Percentiles rank a stretch among this genome's conserved stretches.
Evolutionary conservation across 1,140 invertebrate genomes (phyloP).

Genomic region (Drosophila jambulina): DNA sequence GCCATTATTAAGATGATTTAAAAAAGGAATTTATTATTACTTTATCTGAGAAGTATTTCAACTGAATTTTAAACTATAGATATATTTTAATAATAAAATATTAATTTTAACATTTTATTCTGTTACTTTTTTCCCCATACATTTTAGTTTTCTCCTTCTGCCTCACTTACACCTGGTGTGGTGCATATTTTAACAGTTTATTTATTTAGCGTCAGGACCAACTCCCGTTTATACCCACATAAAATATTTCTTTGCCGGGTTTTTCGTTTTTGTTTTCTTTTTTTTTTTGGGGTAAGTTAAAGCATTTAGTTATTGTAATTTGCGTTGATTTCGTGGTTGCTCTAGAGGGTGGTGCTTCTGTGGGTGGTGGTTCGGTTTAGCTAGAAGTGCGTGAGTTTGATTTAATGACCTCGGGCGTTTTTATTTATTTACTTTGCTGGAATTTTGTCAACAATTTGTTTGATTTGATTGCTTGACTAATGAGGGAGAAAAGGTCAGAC

Average conservation of each 20-base stretch:
- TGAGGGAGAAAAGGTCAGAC: constrained; percentile 1
- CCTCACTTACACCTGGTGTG: constrained; percentile 12
- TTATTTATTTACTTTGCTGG: constrained; percentile 63
- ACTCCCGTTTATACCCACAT: constrained; percentile 42
- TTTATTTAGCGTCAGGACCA: constrained; percentile 66
- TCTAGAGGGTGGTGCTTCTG: neutral
- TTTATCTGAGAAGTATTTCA: neutral
- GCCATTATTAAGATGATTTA: neutral
- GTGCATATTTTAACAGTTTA: constrained; percentile 79
- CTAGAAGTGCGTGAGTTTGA: constrained; percentile 64
- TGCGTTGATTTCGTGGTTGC: constrained; percentile 42
- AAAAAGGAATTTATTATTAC: neutral
- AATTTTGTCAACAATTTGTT: constrained; percentile 83
- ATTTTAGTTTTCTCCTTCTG: neutral
- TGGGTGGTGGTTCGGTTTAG: constrained; percentile 14
- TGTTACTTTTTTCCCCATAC: neutral
- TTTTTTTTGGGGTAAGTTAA: constrained; percentile 37
- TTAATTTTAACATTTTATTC: no score
- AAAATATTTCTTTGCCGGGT: constrained; percentile 7
- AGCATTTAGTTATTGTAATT: constrained; percentile 78
- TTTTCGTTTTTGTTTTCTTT: constrained; percentile 4
- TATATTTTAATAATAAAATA: neutral
- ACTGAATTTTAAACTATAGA: neutral
- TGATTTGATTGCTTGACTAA: constrained; percentile 65
- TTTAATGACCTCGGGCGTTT: constrained; percentile 64